These are phyloP conservation scores for Lytechinus pictus DNA, from an alignment of 35 echinoderm and acorn worm species.

Conservation along the genomic window DNA sequence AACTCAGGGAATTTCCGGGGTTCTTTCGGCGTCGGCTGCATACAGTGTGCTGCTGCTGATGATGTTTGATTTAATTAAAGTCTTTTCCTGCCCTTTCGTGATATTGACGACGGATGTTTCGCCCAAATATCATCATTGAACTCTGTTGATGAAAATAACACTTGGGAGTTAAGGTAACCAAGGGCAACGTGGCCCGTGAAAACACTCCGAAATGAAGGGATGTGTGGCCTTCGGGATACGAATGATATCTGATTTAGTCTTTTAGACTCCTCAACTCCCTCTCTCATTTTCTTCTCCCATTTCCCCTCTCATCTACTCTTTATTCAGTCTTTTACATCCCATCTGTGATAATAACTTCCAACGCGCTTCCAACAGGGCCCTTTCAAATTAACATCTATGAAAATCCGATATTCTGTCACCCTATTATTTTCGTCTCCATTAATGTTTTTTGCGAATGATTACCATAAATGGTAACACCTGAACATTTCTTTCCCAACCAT, in stretches of 20 bases:
- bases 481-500: too few relatives aligned
- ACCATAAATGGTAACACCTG: neutral
- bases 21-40: neutral
- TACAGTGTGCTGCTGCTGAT: neutral
- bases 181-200: neutral
- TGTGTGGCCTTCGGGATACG: neutral
- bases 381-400: neutral
- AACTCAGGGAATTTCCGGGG: neutral
- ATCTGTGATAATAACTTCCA: neutral
- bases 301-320: neutral
- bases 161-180: conserved; percentile 8
- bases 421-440: too few relatives aligned
- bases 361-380: neutral
- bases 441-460: neutral
- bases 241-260: neutral
- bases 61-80: conserved; percentile 20
- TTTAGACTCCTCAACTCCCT: neutral
- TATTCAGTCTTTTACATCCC: neutral
- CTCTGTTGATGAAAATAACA: conserved; percentile 19
- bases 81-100: neutral
- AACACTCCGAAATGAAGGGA: neutral
- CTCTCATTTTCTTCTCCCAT: neutral
- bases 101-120: conserved; percentile 11
- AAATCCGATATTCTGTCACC: neutral
- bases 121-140: conserved; percentile 12